Conservation (phyloP, 2,888 invertebrate species). For the Pseudoips prasinana region DNA sequence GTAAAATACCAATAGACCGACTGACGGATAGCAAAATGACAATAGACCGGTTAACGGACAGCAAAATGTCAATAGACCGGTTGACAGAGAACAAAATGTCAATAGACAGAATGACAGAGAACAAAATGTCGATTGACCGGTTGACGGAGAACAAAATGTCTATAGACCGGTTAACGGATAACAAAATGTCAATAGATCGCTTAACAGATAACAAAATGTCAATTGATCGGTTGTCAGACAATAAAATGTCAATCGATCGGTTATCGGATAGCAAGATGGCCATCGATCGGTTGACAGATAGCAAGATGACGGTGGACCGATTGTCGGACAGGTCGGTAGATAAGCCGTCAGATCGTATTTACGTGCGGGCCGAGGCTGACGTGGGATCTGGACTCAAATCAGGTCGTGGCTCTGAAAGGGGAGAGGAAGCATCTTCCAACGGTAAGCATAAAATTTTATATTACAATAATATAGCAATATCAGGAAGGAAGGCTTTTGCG, state of each 20-base stretch:
- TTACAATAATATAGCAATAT: not conserved
- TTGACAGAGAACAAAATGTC: slow-evolving; percentile 19
- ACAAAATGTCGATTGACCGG: slow-evolving; percentile 23
- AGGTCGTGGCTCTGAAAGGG: slow-evolving; percentile 56
- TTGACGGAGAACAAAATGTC: slow-evolving; percentile 32
- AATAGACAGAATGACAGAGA: slow-evolving; percentile 32
- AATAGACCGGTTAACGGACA: slow-evolving; percentile 39
- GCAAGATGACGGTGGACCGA: slow-evolving; percentile 34
- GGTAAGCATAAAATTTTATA: slow-evolving; percentile 42
- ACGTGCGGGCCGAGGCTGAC: slow-evolving; percentile 68
- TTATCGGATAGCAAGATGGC: slow-evolving; percentile 30
- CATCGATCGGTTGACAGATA: slow-evolving; percentile 20
- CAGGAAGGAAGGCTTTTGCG: no score
- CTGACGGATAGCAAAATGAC: slow-evolving; percentile 30
- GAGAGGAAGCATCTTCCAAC: slow-evolving; percentile 59
- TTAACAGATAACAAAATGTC: slow-evolving; percentile 43
- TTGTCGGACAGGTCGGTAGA: slow-evolving; percentile 26
- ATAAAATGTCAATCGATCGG: slow-evolving; percentile 29
- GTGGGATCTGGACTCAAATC: slow-evolving; percentile 64
- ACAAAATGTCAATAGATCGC: slow-evolving; percentile 43
- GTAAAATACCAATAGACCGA: slow-evolving; percentile 23
- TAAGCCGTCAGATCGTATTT: slow-evolving; percentile 31
- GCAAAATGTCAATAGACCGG: slow-evolving; percentile 40
- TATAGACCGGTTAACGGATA: slow-evolving; percentile 37
- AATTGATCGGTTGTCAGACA: slow-evolving; percentile 26